Evolutionary conservation across 2,797 vertebrate species (phyloP), one percentile per base, ranked within the genome.

Genomic region (Stomatorhinus walkeri): DNA sequence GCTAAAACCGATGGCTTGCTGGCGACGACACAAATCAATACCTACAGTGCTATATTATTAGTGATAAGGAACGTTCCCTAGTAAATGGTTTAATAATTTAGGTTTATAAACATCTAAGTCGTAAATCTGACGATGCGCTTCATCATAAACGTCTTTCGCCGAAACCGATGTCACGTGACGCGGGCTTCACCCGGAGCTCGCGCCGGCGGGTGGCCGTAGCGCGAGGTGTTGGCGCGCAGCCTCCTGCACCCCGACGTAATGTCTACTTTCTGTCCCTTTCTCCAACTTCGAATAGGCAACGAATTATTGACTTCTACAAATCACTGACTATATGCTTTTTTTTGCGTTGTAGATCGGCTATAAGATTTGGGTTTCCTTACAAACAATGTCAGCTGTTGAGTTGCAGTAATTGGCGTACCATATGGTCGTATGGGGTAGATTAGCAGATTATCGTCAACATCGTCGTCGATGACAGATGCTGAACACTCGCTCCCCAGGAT

Each of bases 401-500:
- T 46, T 46, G 6, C 76, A n/a, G 46, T 81, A 19, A 46, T 85
- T 54, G n/a, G 3, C 19, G 14, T 14, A 68, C 36, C 56, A 68
- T 59, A 64, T 85, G 36, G 56, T 28, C 36, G 72, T 22, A 36
- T 52, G 22, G 4, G 9, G 81, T 22, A 88, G 83, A 52, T 84
- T 61, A 87, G 14, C 52, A 87, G 85, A 84, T 85, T 85, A 85
- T 61, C 36, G 7, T 64, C 5, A 88, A 59, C 40, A 56, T 43
- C 79, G 49, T 48, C n/a, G 40, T 51, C 49, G 32, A 68, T 22
- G 59, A 43, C 88, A 87, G 28, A 40, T 49, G 88, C 59, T 36
- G 81, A 52, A 85, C 40, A 22, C 54, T 19, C 81, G 56, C 52
- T 68, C 3, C 36, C 46, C 43, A 61, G 76, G 79, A 16, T 68